Percentiles rank a stretch among this genome's conserved stretches.
Evolutionary conservation across 2,888 invertebrate species (phyloP).

Genomic region (Mimachlamys varia): DNA sequence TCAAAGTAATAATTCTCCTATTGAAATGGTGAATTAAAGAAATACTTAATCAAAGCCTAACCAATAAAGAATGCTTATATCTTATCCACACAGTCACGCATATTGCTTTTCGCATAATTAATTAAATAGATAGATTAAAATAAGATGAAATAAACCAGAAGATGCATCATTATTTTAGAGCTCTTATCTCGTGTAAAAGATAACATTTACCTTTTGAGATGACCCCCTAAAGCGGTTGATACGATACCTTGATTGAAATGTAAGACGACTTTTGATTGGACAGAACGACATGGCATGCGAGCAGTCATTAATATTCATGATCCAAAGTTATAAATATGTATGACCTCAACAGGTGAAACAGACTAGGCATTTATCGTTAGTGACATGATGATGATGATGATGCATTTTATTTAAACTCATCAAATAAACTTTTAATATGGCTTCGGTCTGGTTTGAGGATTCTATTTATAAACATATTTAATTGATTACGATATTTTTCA

Average conservation of each 20-base stretch:
- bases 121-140: neutral
- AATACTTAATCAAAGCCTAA: neutral
- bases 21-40: neutral
- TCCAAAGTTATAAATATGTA: neutral
- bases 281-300: neutral
- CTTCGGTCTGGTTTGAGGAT: no score
- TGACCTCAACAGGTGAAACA: neutral
- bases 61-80: neutral
- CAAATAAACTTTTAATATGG: no score
- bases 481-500: no score
- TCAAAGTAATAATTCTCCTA: neutral
- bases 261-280: neutral
- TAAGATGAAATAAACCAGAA: neutral
- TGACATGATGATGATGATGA: no score
- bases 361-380: no score
- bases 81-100: neutral
- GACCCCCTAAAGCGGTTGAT: neutral
- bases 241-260: neutral
- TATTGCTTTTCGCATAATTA: neutral
- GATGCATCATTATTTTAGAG: neutral
- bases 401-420: no score
- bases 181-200: neutral
- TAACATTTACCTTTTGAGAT: conserved; percentile 1
- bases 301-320: neutral
- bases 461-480: no score